Base-by-base conservation (phyloP, 2,888 invertebrate species). In the Sphaerophoria taeniata region DNA sequence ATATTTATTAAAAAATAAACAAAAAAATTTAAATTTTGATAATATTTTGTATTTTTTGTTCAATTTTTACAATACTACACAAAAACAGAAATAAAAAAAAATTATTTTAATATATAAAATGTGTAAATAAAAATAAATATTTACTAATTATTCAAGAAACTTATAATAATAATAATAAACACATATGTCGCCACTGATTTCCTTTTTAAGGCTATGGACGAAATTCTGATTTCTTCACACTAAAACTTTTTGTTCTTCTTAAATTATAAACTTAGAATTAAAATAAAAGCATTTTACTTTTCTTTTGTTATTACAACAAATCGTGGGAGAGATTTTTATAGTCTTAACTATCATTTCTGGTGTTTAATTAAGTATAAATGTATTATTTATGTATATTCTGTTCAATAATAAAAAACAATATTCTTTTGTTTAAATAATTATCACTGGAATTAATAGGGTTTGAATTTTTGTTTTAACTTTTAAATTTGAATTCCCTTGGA, bases 121-220 rank as follows among this genome's bases (percentile, higher is more conserved):
- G 36, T 78, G 79, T 79, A 79, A 84, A 84, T 78, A 73, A 78
- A 83, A 79, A 83, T 81, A 85, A 85, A 85, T 85, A 85, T 85
- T 73, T 81, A 81, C 76, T 81, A 85, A 34, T 58, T 63, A 65
- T 47, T 69, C 58, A 60, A 65, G 53, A 76, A 58, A 63, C 70
- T 60, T 69, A 43, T 72, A 61, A 43, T 43, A 11, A 43, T 43
- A 9, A 43, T 11, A 43, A 55, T 43, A 70, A 67, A 74, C 34
- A 75, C 76, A 80, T 73, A 80, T 55, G 73, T 77, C 85, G 85
- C 73, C 81, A 81, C 77, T 77, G 73, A 81, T 73, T 60, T 81
- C 85, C 85, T 85, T 85, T 85, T 85, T 85, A 85, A 85, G 85
- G 85, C 85, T 76, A 70, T 73, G 85, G 85, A 85, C 85, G 85